Conservation (phyloP, 2,113 vertebrate species). For the Recurvirostra avosetta region DNA sequence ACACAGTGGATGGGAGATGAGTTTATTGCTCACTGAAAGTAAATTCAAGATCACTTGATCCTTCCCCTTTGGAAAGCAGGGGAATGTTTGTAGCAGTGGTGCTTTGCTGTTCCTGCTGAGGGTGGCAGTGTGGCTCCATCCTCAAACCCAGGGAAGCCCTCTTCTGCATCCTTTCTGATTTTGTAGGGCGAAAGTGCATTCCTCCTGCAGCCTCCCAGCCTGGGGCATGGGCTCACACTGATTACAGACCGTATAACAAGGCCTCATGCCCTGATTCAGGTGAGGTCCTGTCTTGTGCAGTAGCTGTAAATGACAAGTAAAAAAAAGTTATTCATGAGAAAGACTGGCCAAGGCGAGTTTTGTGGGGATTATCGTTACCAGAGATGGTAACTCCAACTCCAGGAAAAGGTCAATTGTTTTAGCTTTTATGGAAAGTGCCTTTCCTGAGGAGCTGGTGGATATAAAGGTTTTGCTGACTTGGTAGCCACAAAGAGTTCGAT, state of each 20-base stretch:
- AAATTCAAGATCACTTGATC: not conserved
- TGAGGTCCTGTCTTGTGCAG: not conserved
- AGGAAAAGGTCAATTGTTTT: not conserved
- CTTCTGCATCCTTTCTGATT: not conserved
- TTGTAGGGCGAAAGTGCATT: fast-evolving
- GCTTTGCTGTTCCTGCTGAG: not conserved
- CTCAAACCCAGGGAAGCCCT: not conserved
- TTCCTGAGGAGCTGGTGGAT: not conserved
- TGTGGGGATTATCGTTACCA: not conserved
- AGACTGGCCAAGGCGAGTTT: not conserved
- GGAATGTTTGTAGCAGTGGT: fast-evolving
- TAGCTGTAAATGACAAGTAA: not conserved
- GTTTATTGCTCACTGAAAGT: not conserved
- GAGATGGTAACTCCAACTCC: not conserved
- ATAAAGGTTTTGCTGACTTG: not conserved
- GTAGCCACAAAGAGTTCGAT: not conserved
- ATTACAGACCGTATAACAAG: fast-evolving
- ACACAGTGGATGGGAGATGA: not conserved
- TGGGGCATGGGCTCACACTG: fast-evolving
- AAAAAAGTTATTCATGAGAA: not conserved
- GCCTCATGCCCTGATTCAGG: not conserved
- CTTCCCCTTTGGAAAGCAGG: no score
- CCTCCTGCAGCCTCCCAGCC: fast-evolving
- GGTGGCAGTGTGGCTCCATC: conserved; percentile 45
- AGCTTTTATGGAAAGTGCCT: not conserved